A percentile compares a stretch with the other conserved stretches of the same genome.
Conservation (phyloP, 2,113 vertebrate genomes). For the Pterophyllum scalare region DNA sequence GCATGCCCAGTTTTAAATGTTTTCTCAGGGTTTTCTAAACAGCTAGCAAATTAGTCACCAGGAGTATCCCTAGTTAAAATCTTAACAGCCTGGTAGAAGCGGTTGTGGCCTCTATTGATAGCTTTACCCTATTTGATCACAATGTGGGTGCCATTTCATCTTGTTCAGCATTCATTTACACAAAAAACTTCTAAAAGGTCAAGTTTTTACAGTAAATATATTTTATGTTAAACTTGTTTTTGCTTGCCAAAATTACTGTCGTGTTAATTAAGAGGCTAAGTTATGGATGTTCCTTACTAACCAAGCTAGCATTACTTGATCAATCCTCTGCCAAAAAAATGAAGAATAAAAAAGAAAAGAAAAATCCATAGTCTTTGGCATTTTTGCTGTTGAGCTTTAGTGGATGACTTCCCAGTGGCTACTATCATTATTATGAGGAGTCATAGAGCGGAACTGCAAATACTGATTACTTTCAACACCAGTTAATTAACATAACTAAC, state of each 20-base stretch:
- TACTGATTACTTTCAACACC: not conserved
- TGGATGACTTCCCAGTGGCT: not conserved
- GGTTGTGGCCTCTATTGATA: not conserved
- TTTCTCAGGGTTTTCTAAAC: not conserved
- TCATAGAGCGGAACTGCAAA: not conserved
- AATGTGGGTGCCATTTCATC: not conserved
- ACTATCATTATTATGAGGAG: not conserved
- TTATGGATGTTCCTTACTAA: not conserved
- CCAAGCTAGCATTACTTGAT: not conserved
- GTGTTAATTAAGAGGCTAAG: not conserved
- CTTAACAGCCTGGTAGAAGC: rapidly evolving
- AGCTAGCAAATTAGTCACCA: not conserved
- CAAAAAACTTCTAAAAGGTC: not conserved
- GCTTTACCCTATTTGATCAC: not conserved
- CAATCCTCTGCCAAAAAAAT: not conserved
- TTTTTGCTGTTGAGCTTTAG: too few relatives aligned
- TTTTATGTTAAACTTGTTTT: not conserved
- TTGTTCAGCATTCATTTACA: not conserved
- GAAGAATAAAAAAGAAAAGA: too few relatives aligned
- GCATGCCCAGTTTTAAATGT: not conserved
- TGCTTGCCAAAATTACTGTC: not conserved
- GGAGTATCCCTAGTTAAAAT: not conserved
- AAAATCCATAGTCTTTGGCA: too few relatives aligned
- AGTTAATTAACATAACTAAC: not conserved
- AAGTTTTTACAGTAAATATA: not conserved